Conservation (phyloP, 1,140 invertebrate genomes). For the Rhysida immarginata region DNA sequence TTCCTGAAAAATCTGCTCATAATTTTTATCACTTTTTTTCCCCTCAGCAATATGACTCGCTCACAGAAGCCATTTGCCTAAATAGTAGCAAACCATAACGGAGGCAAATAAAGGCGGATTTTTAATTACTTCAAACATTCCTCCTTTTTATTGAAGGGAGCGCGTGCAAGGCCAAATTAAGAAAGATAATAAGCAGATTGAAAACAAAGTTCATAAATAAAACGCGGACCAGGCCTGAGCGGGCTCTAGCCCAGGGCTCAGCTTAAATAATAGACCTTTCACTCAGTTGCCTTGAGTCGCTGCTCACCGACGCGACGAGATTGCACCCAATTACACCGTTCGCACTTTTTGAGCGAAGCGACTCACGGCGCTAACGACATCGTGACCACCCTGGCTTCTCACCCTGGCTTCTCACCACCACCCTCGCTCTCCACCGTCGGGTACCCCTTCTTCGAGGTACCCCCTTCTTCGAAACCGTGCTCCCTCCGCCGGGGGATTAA, state of each 20-base stretch:
- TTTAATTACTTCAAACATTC: conserved; percentile 7
- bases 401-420: too few species aligned
- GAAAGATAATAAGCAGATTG: conserved; percentile 9
- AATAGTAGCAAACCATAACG: conserved; percentile 8
- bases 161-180: conserved; percentile 1
- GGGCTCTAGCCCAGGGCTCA: background rate
- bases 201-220: conserved; percentile 5
- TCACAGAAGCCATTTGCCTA: conserved; percentile 2
- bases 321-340: too few species aligned
- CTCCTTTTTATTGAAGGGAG: background rate
- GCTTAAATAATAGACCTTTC: too few species aligned
- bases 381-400: too few species aligned
- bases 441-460: too few species aligned
- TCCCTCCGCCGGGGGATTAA: too few species aligned
- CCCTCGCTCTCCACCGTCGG: too few species aligned
- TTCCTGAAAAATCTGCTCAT: conserved; percentile 6
- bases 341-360: too few species aligned
- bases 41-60: background rate
- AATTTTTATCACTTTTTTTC: conserved; percentile 9
- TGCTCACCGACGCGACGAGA: too few species aligned
- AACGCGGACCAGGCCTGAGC: background rate
- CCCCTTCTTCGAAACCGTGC: too few species aligned
- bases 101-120: background rate
- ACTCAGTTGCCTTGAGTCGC: too few species aligned
- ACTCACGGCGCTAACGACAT: too few species aligned